Conservation (phyloP, 2,888 invertebrate genomes). For the Lasioglossum malachurum region DNA sequence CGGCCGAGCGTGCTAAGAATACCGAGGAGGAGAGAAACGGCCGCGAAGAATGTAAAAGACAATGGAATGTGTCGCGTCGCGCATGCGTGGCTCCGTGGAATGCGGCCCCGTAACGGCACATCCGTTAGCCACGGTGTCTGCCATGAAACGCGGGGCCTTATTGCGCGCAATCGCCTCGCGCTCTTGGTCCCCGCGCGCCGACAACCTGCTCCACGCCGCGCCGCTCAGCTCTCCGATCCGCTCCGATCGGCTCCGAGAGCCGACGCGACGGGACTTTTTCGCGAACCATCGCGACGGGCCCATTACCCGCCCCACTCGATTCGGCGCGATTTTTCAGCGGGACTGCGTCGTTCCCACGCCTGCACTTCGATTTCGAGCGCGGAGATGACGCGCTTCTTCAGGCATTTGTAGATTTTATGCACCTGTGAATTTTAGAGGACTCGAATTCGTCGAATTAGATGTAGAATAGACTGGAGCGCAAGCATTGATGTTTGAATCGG, state of each 20-base stretch:
- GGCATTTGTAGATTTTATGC: background rate
- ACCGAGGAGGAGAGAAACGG: conserved; percentile 74
- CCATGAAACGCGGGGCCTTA: conserved; percentile 73
- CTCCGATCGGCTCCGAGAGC: background rate
- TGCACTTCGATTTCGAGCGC: background rate
- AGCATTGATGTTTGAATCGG: background rate
- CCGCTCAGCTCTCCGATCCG: background rate
- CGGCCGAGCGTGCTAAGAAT: conserved; percentile 75
- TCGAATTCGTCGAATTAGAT: no score
- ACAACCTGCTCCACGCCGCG: background rate
- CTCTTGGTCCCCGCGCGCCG: conserved; percentile 21
- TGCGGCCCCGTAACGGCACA: conserved; percentile 84
- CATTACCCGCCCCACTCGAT: background rate
- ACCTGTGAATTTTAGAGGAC: no score
- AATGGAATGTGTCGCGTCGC: conserved; percentile 84
- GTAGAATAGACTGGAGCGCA: background rate
- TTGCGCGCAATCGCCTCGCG: conserved; percentile 67
- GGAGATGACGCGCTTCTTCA: background rate
- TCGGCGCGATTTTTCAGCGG: background rate
- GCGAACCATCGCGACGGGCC: conserved; percentile 5
- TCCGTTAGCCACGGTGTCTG: conserved; percentile 82
- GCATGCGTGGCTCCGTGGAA: conserved; percentile 83
- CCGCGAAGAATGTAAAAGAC: conserved; percentile 82
- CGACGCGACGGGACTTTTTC: conserved; percentile 1
- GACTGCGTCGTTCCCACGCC: background rate